Base-by-base conservation (phyloP, 2,113 vertebrate species). In the Hassar affinis region DNA sequence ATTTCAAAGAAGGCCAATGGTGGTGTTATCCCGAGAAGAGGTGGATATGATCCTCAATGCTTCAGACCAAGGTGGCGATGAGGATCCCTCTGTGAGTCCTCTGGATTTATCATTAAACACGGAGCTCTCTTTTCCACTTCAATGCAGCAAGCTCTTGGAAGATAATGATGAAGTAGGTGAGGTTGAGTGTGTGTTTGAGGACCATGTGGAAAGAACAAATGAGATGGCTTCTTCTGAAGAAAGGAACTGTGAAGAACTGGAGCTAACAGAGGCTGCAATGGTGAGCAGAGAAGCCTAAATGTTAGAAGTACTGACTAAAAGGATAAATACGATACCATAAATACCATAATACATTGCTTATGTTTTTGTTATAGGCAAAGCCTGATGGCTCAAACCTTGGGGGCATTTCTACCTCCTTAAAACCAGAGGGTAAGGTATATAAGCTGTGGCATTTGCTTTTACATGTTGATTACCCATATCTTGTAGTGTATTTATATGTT, bases 21-120 rank as follows among this genome's bases (percentile, higher is more conserved):
- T 82, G 35, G 49, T 66, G 35, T 69, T 85, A 72, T 87, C 79
- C 74, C 79, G 47, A 79, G 83, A 85, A 30, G 86, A 82, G 56
- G 79, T 87, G 38, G 15, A 82, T 22, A 78, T 2, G 15, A 42
- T 82, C 75, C 49, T 85, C 6, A 25, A 22, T 62, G 35, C 10
- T 56, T 68, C 61, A 15, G 35, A 61, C 20, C 62, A 78, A 72
- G 78, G 52, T 22, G 1, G 25, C 49, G 79, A 75, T 25, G 82
- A 79, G 7, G 79, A 84, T 35, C 80, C 83, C 33, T 74, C 83
- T 57, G 8, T 80, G 56, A 80, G 57, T 77, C 81, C 22, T 54
- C 78, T 80, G 69, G 85, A 86, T 64, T 68, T 75, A 18, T 56
- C 38, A 57, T 12, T 79, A 3, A 64, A 56, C 56, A 82, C 68